These are phyloP conservation scores for Pammene fasciana DNA, from an alignment of 2,888 invertebrate genomes.

Conservation along the genomic window DNA sequence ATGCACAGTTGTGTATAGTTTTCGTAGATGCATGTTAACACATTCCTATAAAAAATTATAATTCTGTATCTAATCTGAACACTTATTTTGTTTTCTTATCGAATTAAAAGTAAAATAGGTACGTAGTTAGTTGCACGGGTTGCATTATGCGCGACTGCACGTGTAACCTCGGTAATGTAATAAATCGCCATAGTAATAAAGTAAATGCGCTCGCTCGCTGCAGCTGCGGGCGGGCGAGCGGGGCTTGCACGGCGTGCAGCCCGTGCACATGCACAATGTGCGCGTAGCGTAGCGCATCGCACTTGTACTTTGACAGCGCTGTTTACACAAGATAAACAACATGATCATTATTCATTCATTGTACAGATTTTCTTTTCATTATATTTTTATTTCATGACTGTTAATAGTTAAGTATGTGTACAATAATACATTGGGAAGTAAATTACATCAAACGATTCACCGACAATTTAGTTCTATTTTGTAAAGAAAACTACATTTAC, in stretches of 20 bases:
- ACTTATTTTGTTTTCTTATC: conserved; percentile 4
- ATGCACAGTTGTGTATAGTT: no score
- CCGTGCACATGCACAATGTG: neutral
- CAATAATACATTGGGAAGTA: neutral
- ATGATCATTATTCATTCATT: neutral
- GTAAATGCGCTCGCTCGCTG: conserved; percentile 42
- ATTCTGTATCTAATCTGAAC: neutral
- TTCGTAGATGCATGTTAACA: no score
- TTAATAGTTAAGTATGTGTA: neutral
- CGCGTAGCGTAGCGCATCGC: conserved; percentile 2
- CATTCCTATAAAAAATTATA: neutral
- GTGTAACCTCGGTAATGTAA: conserved; percentile 64
- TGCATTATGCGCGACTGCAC: conserved; percentile 62
- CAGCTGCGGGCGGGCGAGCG: conserved; percentile 22
- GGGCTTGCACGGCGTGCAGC: no score
- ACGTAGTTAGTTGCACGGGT: conserved; percentile 60
- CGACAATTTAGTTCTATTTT: no score
- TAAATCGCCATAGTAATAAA: conserved; percentile 51
- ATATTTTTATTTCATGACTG: no score
- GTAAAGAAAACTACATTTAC: no score
- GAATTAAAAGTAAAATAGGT: conserved; percentile 14
- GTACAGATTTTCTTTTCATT: neutral
- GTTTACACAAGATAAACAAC: neutral
- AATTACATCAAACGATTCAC: no score
- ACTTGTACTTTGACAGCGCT: conserved; percentile 4